Percentiles rank a stretch among this genome's conserved stretches.
These are phyloP conservation scores for Tupiocoris notatus DNA, from an alignment of 2,888 invertebrate genomes.

Conservation along the genomic window DNA sequence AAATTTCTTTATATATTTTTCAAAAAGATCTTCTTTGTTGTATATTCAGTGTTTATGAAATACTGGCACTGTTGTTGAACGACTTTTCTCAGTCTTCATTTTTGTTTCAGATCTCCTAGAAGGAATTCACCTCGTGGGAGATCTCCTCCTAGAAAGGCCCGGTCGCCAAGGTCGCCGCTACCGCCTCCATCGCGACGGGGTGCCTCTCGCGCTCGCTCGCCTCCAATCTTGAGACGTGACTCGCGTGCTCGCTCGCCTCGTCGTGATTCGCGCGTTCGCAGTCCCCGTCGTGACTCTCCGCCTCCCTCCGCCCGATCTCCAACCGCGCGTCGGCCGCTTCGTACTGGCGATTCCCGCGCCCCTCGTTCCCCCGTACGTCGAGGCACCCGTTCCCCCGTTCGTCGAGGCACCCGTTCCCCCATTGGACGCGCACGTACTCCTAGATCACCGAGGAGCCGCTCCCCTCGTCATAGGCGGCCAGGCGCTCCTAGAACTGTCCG, in stretches of 20 bases:
- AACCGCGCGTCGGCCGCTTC: slow-evolving; percentile 51
- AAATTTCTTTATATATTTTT: no score
- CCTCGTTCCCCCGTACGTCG: not conserved
- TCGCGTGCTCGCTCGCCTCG: slow-evolving; percentile 35
- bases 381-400: no score
- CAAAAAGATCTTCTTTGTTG: no score
- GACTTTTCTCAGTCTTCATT: not conserved
- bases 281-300: slow-evolving; percentile 44
- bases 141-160: slow-evolving; percentile 14
- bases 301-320: slow-evolving; percentile 46
- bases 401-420: slow-evolving; percentile 32
- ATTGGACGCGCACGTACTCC: slow-evolving; percentile 27
- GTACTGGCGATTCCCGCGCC: not conserved
- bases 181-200: not conserved
- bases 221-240: slow-evolving; percentile 1
- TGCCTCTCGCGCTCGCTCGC: slow-evolving; percentile 25
- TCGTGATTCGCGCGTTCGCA: slow-evolving; percentile 19
- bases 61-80: no score
- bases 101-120: slow-evolving; percentile 15
- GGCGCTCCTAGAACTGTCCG: slow-evolving; percentile 10
- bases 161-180: slow-evolving; percentile 11
- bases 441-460: slow-evolving; percentile 31
- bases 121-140: not conserved
- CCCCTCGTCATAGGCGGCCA: slow-evolving; percentile 23
- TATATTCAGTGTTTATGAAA: no score